Evolutionary conservation across 2,113 vertebrate species (phyloP), one percentile per base, ranked within the genome.

Genomic region (Pangasianodon hypophthalmus): DNA sequence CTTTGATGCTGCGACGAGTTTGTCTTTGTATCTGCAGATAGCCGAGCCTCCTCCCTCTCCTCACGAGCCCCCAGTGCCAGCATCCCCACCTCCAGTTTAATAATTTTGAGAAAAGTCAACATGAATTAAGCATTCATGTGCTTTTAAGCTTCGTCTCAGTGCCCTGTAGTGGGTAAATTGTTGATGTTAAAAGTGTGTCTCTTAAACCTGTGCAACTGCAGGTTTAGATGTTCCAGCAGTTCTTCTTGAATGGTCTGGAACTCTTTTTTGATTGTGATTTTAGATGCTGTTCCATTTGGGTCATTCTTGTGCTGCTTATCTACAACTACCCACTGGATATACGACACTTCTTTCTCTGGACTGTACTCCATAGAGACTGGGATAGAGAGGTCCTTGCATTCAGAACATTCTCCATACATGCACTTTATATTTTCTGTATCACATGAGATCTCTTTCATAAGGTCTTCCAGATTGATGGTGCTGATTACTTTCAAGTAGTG

Each of bases 71-170:
- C n/a, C n/a, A n/a, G n/a, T n/a, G n/a, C n/a, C n/a, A n/a, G n/a
- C n/a, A n/a, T n/a, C n/a, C n/a, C n/a, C n/a, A n/a, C n/a, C n/a
- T n/a, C n/a, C n/a, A n/a, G n/a, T n/a, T n/a, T n/a, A n/a, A 32
- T 90, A 84, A 41, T 88, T 90, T 64, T 90, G 69, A 0, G 86
- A 88, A n/a, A n/a, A n/a, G n/a, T n/a, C n/a, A n/a, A n/a, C n/a
- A n/a, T n/a, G n/a, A n/a, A n/a, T n/a, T n/a, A n/a, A n/a, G n/a
- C n/a, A 37, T 71, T 37, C 6, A 24, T 37, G 86, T 84, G 89
- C 67, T 87, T 87, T 87, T 29, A 90, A 87, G 67, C 67, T 37
- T 56, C 56, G 86, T 88, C 60, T 88, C 81, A 88, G 46, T 88
- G 80, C 69, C 46, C 54, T 88, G 81, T 90, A 62, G 48, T 67